Base-by-base conservation (phyloP, 2,113 vertebrate species). In the Takifugu flavidus region DNA sequence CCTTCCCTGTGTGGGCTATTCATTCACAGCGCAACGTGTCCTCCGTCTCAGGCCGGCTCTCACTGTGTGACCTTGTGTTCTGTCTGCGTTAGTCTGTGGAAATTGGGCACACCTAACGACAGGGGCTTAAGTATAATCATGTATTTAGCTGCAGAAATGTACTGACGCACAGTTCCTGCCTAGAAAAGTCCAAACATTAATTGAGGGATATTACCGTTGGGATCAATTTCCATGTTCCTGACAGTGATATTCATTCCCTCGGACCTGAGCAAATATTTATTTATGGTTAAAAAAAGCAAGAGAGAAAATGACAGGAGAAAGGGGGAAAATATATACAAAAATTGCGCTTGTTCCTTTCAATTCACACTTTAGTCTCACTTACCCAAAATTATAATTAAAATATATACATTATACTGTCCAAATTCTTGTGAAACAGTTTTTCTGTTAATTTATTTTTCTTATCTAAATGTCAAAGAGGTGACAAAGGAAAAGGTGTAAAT, bases 71-170 rank as follows among this genome's bases (percentile, higher is more conserved):
- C 88, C 85, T 83, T 86, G 78, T 82, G 74, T 80, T 87, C 78
- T 77, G 88, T 72, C 68, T 74, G 76, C 71, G 85, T 73, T 69
- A 74, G 78, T 88, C 83, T 88, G 84, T 89, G 89, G 87, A 91
- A 92, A 90, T 85, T 87, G 83, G 82, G 85, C 87, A 90, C 90
- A 88, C 82, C 84, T 90, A 89, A 90, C 88, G 88, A 68, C 76
- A 77, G 75, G 83, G 85, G 87, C 88, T 91, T 89, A 92, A 89
- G 88, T 91, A 75, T 88, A 89, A 90, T 90, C 88, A 91, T 82
- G 83, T 81, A 78, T 88, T 89, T 88, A 89, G 84, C 83, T 80
- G 74, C 80, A 86, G 83, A 80, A 86, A 87, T 86, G 82, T 85
- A 88, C 83, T 80, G 80, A 79, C 79, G 70, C 70, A 87, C 88